Evolutionary conservation across 2,888 invertebrate species (phyloP).

Genomic region (Cantharis lateralis): DNA sequence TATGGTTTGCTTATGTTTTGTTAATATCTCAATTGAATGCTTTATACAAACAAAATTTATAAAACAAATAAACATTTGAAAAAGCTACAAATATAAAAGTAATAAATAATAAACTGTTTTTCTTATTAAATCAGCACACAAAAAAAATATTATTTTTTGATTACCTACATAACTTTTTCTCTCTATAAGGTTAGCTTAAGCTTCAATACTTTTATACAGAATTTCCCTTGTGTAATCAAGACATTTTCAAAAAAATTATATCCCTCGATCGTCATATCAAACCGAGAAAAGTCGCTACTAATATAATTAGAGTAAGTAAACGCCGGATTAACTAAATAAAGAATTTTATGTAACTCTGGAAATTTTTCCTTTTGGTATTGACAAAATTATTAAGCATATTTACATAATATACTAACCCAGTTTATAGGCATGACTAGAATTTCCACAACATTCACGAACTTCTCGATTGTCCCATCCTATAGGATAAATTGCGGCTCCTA

Average conservation of each 20-base stretch:
- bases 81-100: neutral
- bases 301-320: neutral
- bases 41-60: neutral
- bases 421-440: constrained; percentile 62
- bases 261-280: neutral
- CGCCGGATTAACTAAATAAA: neutral
- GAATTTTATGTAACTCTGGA: neutral
- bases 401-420: constrained; percentile 57
- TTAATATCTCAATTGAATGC: neutral
- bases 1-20: neutral
- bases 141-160: neutral
- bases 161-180: neutral
- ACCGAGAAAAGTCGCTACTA: neutral
- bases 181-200: neutral
- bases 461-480: constrained; percentile 68
- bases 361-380: neutral
- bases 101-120: neutral
- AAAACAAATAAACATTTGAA: neutral
- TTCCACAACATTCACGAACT: constrained; percentile 66
- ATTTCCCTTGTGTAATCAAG: constrained; percentile 5
- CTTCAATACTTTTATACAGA: neutral
- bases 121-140: neutral
- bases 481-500: constrained; percentile 65
- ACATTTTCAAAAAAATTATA: neutral
- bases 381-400: neutral